Percentiles rank a stretch among this genome's conserved stretches.
Evolutionary conservation across 2,113 vertebrate genomes (phyloP).

Genomic region (Gallinago undulata): DNA sequence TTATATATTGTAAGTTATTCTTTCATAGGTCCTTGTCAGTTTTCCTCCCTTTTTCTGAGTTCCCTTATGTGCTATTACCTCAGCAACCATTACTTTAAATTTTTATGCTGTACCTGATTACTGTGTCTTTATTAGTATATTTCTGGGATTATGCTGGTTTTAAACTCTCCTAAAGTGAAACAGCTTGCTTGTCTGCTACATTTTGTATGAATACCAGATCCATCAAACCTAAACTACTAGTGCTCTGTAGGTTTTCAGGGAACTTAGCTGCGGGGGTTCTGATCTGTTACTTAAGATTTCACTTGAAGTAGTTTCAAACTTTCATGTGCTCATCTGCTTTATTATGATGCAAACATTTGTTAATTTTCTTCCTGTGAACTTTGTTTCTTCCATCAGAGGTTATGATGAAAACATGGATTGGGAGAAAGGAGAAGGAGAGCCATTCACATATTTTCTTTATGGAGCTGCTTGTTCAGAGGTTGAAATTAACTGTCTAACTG

Average conservation of each 20-base stretch:
- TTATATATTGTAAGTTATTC: not conserved
- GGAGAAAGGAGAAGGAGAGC: conserved; percentile 83
- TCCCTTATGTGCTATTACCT: not conserved
- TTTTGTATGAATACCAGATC: not conserved
- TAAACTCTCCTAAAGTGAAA: not conserved
- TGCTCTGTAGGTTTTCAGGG: not conserved
- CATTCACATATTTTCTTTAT: conserved; percentile 82
- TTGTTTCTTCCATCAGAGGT: conserved; percentile 73
- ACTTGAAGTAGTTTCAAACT: not conserved
- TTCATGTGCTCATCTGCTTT: not conserved
- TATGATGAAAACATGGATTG: conserved; percentile 81
- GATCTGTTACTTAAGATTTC: not conserved
- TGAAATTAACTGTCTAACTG: conserved; percentile 90
- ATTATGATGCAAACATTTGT: not conserved
- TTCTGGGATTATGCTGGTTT: not conserved
- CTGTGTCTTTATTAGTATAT: not conserved
- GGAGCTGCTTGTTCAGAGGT: conserved; percentile 87
- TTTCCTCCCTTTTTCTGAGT: not conserved
- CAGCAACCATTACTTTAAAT: not conserved
- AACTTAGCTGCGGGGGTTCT: not conserved
- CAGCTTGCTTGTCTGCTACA: not conserved
- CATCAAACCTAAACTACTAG: not conserved
- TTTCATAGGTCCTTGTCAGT: not conserved
- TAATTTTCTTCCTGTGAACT: not conserved
- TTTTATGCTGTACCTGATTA: not conserved